phyloP scores from a whole-genome alignment of 2,797 vertebrate species.

The Columba guinea region DNA sequence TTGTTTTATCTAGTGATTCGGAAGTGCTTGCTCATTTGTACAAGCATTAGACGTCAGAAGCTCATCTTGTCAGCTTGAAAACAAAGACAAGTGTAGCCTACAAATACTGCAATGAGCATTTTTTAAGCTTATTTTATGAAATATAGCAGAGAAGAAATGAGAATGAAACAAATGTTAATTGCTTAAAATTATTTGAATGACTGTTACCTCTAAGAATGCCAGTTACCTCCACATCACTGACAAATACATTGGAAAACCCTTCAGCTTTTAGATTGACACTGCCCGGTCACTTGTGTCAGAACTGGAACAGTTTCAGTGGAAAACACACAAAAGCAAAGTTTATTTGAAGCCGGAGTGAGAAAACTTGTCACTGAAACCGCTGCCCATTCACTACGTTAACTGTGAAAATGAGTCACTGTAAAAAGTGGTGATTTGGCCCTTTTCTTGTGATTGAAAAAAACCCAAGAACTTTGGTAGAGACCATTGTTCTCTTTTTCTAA shows the following conservation, averaged over 20 bases:
- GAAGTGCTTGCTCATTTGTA: neutral
- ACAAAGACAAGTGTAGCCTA: neutral
- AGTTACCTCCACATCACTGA: neutral
- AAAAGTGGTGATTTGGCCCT: neutral
- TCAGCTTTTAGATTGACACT: neutral
- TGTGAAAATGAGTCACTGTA: neutral
- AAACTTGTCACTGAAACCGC: neutral
- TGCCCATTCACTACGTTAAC: neutral
- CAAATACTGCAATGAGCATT: accelerated
- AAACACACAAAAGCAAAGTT: neutral
- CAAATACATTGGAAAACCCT: neutral
- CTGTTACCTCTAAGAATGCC: neutral
- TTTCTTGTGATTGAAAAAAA: neutral
- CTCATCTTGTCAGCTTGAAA: neutral
- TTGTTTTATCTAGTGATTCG: neutral
- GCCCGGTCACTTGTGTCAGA: neutral
- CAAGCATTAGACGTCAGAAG: neutral
- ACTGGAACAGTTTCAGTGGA: neutral
- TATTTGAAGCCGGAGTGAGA: neutral
- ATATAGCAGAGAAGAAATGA: neutral
- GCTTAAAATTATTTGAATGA: neutral
- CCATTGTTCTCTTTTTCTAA: neutral
- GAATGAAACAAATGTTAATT: neutral
- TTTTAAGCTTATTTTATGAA: neutral
- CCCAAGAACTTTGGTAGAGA: too few species aligned